Percentiles rank a stretch among this genome's conserved stretches.
Evolutionary conservation across 2,113 vertebrate species (phyloP).

Genomic region (Cranoglanis bouderius): DNA sequence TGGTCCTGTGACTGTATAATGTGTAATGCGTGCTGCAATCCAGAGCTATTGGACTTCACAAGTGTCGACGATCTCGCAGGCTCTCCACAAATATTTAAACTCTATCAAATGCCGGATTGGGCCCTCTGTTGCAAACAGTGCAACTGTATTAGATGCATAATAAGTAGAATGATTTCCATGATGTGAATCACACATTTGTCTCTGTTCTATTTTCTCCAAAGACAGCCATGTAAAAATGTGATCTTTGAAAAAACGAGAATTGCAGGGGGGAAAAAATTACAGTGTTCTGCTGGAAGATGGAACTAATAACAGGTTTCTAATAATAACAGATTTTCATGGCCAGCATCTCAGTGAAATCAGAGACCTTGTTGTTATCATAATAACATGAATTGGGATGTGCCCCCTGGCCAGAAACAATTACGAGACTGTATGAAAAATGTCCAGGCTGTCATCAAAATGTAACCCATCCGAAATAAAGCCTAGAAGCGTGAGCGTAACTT

Average conservation of each 20-base stretch:
- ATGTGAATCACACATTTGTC: not conserved
- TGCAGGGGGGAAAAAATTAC: not conserved
- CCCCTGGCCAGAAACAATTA: constrained; percentile 21
- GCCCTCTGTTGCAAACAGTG: too few species aligned
- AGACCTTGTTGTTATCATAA: constrained; percentile 9
- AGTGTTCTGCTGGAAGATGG: constrained; percentile 10
- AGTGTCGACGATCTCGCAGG: too few species aligned
- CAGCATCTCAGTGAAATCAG: not conserved
- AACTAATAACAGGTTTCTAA: constrained; percentile 10
- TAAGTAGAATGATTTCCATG: not conserved
- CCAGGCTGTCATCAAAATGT: constrained; percentile 4
- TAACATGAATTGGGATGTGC: not conserved
- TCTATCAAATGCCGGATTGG: not conserved
- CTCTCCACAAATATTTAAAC: not conserved
- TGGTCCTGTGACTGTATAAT: not conserved
- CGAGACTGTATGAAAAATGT: not conserved
- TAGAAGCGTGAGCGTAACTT: not conserved
- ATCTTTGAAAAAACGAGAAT: too few species aligned
- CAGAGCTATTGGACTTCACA: too few species aligned
- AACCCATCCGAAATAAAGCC: not conserved
- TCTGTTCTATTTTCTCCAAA: not conserved
- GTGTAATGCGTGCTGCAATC: too few species aligned
- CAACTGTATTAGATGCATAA: too few species aligned
- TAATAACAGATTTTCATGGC: not conserved
- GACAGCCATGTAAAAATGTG: not conserved